Conservation (phyloP, 2,797 vertebrate species). For the Girardinus metallicus region DNA sequence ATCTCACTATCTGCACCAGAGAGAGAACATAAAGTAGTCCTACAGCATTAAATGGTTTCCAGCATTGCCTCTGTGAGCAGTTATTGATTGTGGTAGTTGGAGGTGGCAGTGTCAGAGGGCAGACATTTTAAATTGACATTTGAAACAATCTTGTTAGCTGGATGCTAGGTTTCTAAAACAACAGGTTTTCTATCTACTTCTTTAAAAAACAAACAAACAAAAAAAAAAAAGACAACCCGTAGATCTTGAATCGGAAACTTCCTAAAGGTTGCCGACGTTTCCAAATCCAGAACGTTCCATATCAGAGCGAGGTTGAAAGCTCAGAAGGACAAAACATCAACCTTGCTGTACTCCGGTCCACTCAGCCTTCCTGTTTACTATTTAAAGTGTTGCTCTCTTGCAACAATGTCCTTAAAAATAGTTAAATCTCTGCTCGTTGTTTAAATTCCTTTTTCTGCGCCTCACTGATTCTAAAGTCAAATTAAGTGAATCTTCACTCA, state of each 20-base stretch:
- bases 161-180: background rate
- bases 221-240: background rate
- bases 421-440: background rate
- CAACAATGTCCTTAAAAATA: background rate
- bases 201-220: background rate
- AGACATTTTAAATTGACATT: background rate
- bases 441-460: background rate
- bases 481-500: background rate
- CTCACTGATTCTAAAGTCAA: too few relatives aligned
- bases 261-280: background rate
- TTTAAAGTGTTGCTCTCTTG: background rate
- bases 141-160: background rate
- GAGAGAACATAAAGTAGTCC: background rate
- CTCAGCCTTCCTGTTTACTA: background rate
- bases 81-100: background rate
- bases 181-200: background rate
- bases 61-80: background rate
- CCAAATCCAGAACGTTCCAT: background rate
- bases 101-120: background rate
- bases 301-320: background rate
- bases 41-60: background rate
- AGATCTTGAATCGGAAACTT: background rate
- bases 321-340: background rate
- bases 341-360: background rate
- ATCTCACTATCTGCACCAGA: background rate